phyloP scores from a whole-genome alignment of 1,140 invertebrate species.

The Bombus breviceps region DNA sequence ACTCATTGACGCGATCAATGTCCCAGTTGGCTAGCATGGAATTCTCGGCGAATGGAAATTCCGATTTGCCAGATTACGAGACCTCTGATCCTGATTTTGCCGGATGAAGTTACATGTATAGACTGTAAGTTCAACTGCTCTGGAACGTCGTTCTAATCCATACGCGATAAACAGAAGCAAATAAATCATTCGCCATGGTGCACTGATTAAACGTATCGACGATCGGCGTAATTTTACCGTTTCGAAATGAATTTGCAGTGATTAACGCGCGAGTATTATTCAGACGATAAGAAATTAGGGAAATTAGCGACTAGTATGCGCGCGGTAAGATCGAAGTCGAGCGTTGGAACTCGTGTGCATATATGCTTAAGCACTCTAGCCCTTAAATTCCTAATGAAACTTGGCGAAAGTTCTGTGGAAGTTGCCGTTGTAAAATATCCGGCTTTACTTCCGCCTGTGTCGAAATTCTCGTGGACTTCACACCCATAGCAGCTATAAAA shows the following conservation, averaged over 20 bases:
- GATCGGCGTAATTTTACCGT: neutral
- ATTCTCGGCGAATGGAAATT: constrained; percentile 1
- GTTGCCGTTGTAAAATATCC: constrained; percentile 41
- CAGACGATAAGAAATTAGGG: neutral
- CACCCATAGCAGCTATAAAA: constrained; percentile 38
- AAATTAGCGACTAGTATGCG: neutral
- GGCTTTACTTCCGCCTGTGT: constrained; percentile 38
- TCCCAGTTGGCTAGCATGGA: neutral
- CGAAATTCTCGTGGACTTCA: constrained; percentile 30
- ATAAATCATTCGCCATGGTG: neutral
- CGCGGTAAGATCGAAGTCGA: neutral
- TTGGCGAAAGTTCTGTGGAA: constrained; percentile 21
- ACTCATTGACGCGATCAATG: constrained; percentile 5
- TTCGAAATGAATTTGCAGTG: neutral
- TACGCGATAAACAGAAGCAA: neutral
- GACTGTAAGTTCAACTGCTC: neutral
- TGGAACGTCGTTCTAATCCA: neutral
- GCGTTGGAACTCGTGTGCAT: neutral
- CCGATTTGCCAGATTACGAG: constrained; percentile 16
- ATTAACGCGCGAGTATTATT: no score
- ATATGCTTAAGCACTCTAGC: neutral
- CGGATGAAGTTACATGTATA: constrained; percentile 6
- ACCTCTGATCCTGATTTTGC: constrained; percentile 6
- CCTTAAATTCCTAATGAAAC: constrained; percentile 44
- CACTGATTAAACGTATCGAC: neutral